Base-by-base conservation (phyloP, 2,797 vertebrate species). In the Pogoniulus pusillus region DNA sequence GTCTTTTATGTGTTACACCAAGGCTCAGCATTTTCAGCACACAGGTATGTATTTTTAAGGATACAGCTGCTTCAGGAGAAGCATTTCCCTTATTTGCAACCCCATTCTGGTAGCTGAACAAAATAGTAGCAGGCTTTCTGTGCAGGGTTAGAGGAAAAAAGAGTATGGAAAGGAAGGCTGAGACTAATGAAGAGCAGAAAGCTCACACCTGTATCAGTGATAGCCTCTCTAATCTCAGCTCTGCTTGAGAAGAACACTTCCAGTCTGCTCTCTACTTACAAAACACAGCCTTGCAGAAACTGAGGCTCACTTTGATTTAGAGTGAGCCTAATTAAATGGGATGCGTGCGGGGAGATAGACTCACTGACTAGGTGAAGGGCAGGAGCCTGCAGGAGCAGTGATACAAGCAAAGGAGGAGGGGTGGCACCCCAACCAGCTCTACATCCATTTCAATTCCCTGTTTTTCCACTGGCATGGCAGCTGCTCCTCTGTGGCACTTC, bases 371-470 rank as follows among this genome's bases (percentile, higher is more conserved):
- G 73, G 63, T 66, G 70, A 89, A 84, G 78, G 79, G 60, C 3
- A 23, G 54, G 26, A 90, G 83, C 78, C 93, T 95, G 89, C 30
- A 94, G 75, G 75, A 84, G 83, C 74, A 69, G 77, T 49, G 94
- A 95, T 91, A 95, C 88, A 93, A 91, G 84, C 47, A 58, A 82
- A 82, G 85, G 71, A 79, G 4, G 1, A 84, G 83, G 69, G 85
- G 85, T 53, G 68, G 82, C 62, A 90, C 93, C 94, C 83, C 45
- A 64, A 49, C 57, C 75, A 71, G 89, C 85, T 69, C 15, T 74
- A 90, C 90, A 78, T 94, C 92, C 85, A 92, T 92, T 92, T 90
- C 85, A 59, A 58, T 84, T 62, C 71, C 83, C 16, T 62, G 82
- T 55, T 91, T 69, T 77, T 85, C 85, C 90, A 75, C 27, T 79